phyloP scores from a whole-genome alignment of 2,113 vertebrate species.

The Neodon shergylaensis region DNA sequence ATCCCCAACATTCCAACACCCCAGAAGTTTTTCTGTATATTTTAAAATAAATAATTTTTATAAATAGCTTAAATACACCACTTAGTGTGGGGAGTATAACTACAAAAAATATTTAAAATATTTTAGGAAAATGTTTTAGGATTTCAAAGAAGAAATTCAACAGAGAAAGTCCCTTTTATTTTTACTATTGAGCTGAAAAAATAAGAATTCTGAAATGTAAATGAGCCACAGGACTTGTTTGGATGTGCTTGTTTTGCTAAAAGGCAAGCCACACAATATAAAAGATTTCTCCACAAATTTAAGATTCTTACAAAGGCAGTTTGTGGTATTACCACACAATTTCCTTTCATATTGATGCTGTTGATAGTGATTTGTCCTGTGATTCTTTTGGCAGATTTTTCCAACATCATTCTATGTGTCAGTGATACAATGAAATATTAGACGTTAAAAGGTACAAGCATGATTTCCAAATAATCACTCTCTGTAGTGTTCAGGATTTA shows the following conservation, averaged over 20 bases:
- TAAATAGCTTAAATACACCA: conserved; percentile 41
- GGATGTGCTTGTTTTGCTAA: conserved; percentile 34
- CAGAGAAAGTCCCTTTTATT: conserved; percentile 64
- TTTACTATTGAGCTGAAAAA: conserved; percentile 47
- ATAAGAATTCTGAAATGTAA: conserved; percentile 65
- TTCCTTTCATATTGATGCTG: conserved; percentile 46
- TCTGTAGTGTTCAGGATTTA: not conserved
- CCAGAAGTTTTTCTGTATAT: not conserved
- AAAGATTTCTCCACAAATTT: conserved; percentile 54
- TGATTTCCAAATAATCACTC: conserved; percentile 33
- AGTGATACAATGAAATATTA: not conserved
- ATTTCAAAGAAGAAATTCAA: conserved; percentile 75
- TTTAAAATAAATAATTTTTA: conserved; percentile 39
- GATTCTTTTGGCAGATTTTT: conserved; percentile 14
- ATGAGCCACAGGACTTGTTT: conserved; percentile 27
- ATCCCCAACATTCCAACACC: not conserved
- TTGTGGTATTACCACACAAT: conserved; percentile 60
- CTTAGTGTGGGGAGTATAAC: not conserved
- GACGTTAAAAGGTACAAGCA: no score
- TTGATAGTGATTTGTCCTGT: conserved; percentile 53
- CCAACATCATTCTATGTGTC: not conserved
- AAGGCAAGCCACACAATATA: conserved; percentile 63
- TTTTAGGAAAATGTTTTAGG: conserved; percentile 60
- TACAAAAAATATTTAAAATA: conserved; percentile 53
- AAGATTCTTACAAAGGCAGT: conserved; percentile 28